Base-by-base conservation (phyloP, 2,113 vertebrate species). In the Corythaixoides concolor region DNA sequence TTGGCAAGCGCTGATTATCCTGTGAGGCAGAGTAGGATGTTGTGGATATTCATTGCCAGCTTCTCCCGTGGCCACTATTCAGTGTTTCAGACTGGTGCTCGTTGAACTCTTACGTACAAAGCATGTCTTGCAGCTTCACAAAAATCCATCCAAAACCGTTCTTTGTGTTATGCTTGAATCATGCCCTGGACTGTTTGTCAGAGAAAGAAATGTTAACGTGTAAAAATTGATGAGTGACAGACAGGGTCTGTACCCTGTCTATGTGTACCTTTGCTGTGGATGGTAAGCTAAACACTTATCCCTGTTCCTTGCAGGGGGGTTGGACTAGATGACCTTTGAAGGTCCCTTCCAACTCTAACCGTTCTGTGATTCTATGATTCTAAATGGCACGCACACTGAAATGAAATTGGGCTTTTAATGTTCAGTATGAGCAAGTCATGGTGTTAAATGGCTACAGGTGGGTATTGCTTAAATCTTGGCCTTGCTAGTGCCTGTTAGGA, bases 401-500 rank as follows among this genome's bases (percentile, higher is more conserved):
- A 52, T 30, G 53, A 81, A 93, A 45, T 39, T 20, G 33, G 47
- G 73, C 39, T 84, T 69, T 27, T 69, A 60, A 39, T 3, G 3
- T 58, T 85, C 50, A 32, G 18, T 43, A 3, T 27, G 50, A 82
- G 49, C 6, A 11, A n/a, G 16, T 43, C 43, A 1, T 15, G 8
- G 33, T 56, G 10, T 87, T 88, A 58, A 63, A 64, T 23, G 79
- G 45, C 27, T 87, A 20, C 64, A 59, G 37, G 55, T 82, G 67
- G 26, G 37, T 82, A 37, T 32, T 69, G 66, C 62, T 70, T 62
- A 11, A 64, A 53, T 56, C 70, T 75, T 60, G 68, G 77, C 56
- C 74, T 85, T 79, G n/a, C 16, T 74, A 22, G 43, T 84, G 63
- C 67, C n/a, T 86, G 83, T 86, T 70, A 88, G 43, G 79, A 92